Evolutionary conservation across 2,797 vertebrate species (phyloP), one percentile per base, ranked within the genome.

Genomic region (Sphenopsis melanotis): DNA sequence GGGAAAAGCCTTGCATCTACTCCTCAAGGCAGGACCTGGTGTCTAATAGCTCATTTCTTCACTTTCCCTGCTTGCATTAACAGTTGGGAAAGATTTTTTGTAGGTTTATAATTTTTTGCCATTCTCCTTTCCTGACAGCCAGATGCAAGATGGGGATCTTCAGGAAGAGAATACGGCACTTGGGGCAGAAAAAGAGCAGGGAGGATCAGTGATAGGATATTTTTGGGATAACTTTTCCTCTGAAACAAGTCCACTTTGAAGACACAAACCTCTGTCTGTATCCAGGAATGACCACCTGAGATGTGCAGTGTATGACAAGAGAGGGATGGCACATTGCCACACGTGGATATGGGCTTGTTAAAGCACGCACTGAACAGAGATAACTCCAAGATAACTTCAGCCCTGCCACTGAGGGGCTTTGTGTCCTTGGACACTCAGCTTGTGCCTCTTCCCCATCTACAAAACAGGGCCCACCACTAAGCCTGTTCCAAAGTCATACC

Each of bases 141-240:
- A 65, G 24, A 3, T 46, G n/a, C 20, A 57, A 50, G 17, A 0
- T 64, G 22, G 29, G 8, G 13, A 19, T 72, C 24, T 70, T 39
- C 65, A 72, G 55, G 36, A 68, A 41, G n/a, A 66, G 37, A 80
- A 74, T 1, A 37, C 15, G 20, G 19, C 6, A 63, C 32, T 16
- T 44, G 16, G 12, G 12, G 24, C 0, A 0, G 29, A 6, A 23
- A 36, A 41, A 16, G 27, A 29, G 15, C 17, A 15, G 18, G 8
- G 6, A 70, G 21, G 16, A 55, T 15, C 1, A 0, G 10, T 4
- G 17, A 37, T 1, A 32, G 29, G 10, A 39, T 7, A 10, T 59
- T 89, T 91, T 23, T 17, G 34, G 36, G 42, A 22, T 41, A 55
- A 41, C 12, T 11, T 42, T 27, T 61, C 78, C 42, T 57, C 21